Percentiles rank a stretch among this genome's conserved stretches.
Conservation (phyloP, 1,140 invertebrate species). For the Drosophila funebris region DNA sequence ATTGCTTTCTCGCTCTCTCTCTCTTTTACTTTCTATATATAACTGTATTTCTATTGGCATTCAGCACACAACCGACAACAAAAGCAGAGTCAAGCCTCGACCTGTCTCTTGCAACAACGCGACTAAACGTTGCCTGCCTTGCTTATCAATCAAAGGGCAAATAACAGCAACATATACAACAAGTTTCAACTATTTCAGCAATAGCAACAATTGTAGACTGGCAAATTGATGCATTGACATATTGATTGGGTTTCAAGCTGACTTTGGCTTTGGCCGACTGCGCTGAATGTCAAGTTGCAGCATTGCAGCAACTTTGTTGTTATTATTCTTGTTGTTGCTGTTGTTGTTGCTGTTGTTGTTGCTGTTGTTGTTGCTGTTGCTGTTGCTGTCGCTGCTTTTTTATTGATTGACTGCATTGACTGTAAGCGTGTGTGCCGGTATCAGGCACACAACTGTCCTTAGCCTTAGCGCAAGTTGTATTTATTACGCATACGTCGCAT, state of each 20-base stretch:
- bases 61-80: constrained; percentile 4
- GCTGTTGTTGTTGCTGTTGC: too few species aligned
- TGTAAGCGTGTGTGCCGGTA: constrained; percentile 38
- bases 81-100: background rate
- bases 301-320: constrained; percentile 58
- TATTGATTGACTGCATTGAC: background rate
- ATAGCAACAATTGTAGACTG: constrained; percentile 24
- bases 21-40: background rate
- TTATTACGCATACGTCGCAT: constrained; percentile 77
- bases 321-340: constrained; percentile 59
- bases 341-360: constrained; percentile 56
- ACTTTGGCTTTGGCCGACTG: constrained; percentile 57
- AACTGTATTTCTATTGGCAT: background rate
- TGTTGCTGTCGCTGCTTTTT: constrained; percentile 59
- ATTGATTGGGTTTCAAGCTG: constrained; percentile 64
- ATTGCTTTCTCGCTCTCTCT: background rate
- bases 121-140: background rate
- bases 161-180: constrained; percentile 69
- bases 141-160: constrained; percentile 65
- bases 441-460: constrained; percentile 63
- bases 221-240: constrained; percentile 76
- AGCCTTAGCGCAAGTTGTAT: constrained; percentile 61
- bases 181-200: constrained; percentile 48
- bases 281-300: constrained; percentile 76
- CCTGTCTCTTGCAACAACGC: background rate